A percentile compares a stretch with the other conserved stretches of the same genome.
These are phyloP conservation scores for Eristalis arbustorum DNA, from an alignment of 2,888 invertebrate genomes.

Conservation along the genomic window DNA sequence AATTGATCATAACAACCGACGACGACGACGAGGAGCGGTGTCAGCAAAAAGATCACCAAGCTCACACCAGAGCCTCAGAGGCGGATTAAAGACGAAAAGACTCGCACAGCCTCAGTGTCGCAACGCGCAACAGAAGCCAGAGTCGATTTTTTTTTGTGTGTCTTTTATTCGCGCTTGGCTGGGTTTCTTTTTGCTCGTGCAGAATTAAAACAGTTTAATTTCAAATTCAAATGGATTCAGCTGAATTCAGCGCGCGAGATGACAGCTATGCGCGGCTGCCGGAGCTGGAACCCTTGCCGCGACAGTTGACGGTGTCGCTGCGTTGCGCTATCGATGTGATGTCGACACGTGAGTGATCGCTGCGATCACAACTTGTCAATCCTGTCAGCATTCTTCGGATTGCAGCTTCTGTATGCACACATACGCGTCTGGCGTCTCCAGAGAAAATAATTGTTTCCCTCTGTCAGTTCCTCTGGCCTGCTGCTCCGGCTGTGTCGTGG, in stretches of 20 bases:
- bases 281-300: conserved; percentile 18
- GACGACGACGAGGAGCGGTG: conserved; percentile 21
- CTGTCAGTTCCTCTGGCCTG: background rate
- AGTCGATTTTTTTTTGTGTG: background rate
- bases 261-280: background rate
- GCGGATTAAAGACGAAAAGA: conserved; percentile 51
- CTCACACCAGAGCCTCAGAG: background rate
- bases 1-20: conserved; percentile 69
- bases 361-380: conserved; percentile 70
- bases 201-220: conserved; percentile 70
- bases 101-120: conserved; percentile 7
- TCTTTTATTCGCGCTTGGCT: background rate
- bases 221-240: conserved; percentile 70
- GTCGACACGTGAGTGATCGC: conserved; percentile 70
- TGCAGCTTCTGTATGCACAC: conserved; percentile 43
- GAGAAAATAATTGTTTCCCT: conserved; percentile 47
- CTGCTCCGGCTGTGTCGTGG: background rate
- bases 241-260: conserved; percentile 52
- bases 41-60: conserved; percentile 43
- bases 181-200: conserved; percentile 48
- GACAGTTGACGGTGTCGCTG: conserved; percentile 60
- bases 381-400: conserved; percentile 68
- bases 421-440: conserved; percentile 44
- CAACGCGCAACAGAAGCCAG: conserved; percentile 12
- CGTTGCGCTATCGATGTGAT: conserved; percentile 62